Percentiles rank a stretch among this genome's conserved stretches.
These are phyloP conservation scores for Pachydiplax longipennis DNA, from an alignment of 2,888 invertebrate species.

Conservation along the genomic window DNA sequence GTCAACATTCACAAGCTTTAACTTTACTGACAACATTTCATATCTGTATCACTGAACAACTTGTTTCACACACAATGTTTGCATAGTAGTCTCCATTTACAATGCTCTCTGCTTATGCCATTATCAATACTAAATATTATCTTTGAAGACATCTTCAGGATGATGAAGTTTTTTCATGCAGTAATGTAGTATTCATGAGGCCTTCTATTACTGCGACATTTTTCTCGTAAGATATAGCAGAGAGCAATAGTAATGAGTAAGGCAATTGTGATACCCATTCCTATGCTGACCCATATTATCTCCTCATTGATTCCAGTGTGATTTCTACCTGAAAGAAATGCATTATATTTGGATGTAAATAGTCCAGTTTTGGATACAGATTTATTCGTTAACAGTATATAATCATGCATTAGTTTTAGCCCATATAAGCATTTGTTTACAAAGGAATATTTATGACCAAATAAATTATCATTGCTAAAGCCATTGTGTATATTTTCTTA, in stretches of 20 bases:
- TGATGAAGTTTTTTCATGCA: constrained; percentile 63
- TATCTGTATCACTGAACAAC: background rate
- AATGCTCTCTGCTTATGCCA: background rate
- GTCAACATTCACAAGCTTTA: background rate
- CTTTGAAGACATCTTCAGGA: background rate
- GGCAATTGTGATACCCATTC: constrained; percentile 83
- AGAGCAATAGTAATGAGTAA: constrained; percentile 82
- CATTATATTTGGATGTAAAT: background rate
- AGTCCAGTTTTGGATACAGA: too few relatives aligned
- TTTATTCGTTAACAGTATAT: too few relatives aligned
- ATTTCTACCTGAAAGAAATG: constrained; percentile 70
- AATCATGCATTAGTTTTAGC: too few relatives aligned
- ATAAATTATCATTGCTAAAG: too few relatives aligned
- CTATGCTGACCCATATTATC: constrained; percentile 88
- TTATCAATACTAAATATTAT: background rate
- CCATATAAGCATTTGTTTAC: too few relatives aligned
- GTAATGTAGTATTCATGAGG: constrained; percentile 75
- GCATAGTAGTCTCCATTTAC: background rate
- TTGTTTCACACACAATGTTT: background rate
- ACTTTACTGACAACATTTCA: background rate
- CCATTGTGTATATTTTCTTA: too few relatives aligned
- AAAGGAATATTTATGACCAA: too few relatives aligned
- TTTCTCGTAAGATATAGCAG: constrained; percentile 82
- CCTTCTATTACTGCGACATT: constrained; percentile 69
- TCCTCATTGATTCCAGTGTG: constrained; percentile 87